Evolutionary conservation across 2,113 vertebrate genomes (phyloP), one percentile per base, ranked within the genome.

Genomic region (Accipiter virgatus): DNA sequence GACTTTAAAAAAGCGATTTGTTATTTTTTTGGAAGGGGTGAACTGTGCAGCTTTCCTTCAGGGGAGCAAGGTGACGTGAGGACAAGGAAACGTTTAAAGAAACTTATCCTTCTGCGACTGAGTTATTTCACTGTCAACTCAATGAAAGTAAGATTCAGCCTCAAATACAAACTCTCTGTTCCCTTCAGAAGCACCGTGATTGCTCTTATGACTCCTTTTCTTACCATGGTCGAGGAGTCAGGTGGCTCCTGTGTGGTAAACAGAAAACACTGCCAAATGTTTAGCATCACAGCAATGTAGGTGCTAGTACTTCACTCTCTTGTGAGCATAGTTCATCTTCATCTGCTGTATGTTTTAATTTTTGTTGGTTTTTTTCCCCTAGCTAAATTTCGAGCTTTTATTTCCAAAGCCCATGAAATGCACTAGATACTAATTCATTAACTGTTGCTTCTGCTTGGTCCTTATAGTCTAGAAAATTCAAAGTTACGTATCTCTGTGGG

Each of bases 241-340:
- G 7, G 18, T 58, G 66, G 32, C 53, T 96, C 61, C 77, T 63
- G 8, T 26, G 11, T 72, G 73, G 65, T 70, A 71, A 79, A 80
- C 19, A 67, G 59, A 81, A 87, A 91, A 87, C 66, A 94, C 94
- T 94, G 91, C 94, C 89, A 93, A 91, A 95, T 43, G 32, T 61
- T 89, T 47, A 73, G 73, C 38, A 34, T 89, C 81, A 77, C 43
- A 70, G 6, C 0, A 5, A 18, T 15, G 2, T 42, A 70, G 86
- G 56, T 96, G 84, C 84, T 92, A 31, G 82, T 66, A 48, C 48
- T 70, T 91, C 84, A 55, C 58, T 87, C 40, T 11, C 10, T 75
- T 85, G 36, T 87, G 27, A 81, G 21, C 71, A 7, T 47, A 85
- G 66, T 92, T 91, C 59, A 78, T 89, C 77, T 65, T 89, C 55